Evolutionary conservation across 2,888 invertebrate species (phyloP), one percentile per base, ranked within the genome.

Genomic region (Coecobrya sp.): DNA sequence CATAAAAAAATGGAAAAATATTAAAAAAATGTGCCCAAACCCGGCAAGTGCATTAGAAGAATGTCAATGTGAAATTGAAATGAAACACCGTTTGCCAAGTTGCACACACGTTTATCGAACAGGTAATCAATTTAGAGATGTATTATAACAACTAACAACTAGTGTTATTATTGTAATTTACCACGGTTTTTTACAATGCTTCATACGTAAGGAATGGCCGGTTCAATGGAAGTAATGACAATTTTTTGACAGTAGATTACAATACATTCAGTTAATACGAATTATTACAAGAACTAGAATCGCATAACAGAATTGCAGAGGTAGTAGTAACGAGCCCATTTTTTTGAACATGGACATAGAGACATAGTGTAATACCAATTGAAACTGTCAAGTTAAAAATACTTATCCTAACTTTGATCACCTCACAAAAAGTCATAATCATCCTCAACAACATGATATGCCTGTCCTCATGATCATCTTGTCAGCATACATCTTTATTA

Each of bases 361-460:
- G 70, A 70, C 42, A 82, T 16, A 62, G 42, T 42, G 62, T 59
- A 59, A 45, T 42, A 42, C 16, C 81, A 84, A 42, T 59, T 59
- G 42, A 65, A 85, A 68, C 65, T 85, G 65, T 85, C 85, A 85
- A 68, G 85, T 85, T 85, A 68, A 68, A 68, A 85, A 85, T 88
- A 88, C 45, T 88, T 88, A 86, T 86, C 86, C 86, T 73, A 79
- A 52, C 79, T 52, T 30, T 59, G 62, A 82, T 82, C 82, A 62
- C 82, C 59, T 62, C 30, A 59, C 59, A n/a, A 55, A 42, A 25
- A 73, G 45, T 73, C 45, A 45, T 70, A 16, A 70, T 19, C 36
- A 70, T 70, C 36, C 36, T 70, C n/a, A 36, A 81, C 62, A 84
- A 52, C 62, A 84, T 82, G 84, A 36, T 42, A 42, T 59, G 76